phyloP scores from a whole-genome alignment of 2,113 vertebrate genomes.

The Morone chrysops region DNA sequence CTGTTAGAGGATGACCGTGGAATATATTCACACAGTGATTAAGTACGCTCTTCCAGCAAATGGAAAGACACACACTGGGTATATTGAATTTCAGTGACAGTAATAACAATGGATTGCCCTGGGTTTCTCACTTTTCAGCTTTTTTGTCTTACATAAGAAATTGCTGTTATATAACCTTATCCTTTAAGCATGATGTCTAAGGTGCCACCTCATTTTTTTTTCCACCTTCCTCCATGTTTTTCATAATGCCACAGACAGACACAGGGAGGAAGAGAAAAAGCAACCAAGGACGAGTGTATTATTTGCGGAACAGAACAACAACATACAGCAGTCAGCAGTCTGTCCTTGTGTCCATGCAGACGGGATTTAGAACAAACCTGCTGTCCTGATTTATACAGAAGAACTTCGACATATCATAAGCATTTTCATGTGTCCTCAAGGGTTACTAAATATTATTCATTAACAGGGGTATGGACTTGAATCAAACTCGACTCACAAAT shows the following conservation, averaged over 20 bases:
- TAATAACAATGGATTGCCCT: neutral
- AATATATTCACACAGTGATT: neutral
- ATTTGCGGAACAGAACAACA: conserved; percentile 11
- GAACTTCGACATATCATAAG: neutral
- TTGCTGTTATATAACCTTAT: conserved; percentile 66
- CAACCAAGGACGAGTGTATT: conserved; percentile 42
- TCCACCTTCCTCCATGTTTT: conserved; percentile 41
- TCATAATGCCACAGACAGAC: conserved; percentile 35
- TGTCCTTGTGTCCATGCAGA: conserved; percentile 8
- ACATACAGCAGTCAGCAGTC: conserved; percentile 18
- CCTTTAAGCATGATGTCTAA: conserved; percentile 25
- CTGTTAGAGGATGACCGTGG: neutral
- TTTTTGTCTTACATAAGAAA: conserved; percentile 59
- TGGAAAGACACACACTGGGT: neutral
- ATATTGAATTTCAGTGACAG: neutral
- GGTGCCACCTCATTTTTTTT: conserved; percentile 42
- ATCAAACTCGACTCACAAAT: too few species aligned
- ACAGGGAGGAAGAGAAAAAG: conserved; percentile 10
- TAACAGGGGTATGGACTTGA: too few species aligned
- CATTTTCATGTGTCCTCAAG: neutral
- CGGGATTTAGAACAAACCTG: neutral
- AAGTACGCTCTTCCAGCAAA: neutral
- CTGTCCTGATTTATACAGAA: neutral
- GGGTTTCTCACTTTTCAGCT: conserved; percentile 7
- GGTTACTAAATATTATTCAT: neutral